Evolutionary conservation across 2,888 invertebrate genomes (phyloP).

Genomic region (Monochamus alternatus): DNA sequence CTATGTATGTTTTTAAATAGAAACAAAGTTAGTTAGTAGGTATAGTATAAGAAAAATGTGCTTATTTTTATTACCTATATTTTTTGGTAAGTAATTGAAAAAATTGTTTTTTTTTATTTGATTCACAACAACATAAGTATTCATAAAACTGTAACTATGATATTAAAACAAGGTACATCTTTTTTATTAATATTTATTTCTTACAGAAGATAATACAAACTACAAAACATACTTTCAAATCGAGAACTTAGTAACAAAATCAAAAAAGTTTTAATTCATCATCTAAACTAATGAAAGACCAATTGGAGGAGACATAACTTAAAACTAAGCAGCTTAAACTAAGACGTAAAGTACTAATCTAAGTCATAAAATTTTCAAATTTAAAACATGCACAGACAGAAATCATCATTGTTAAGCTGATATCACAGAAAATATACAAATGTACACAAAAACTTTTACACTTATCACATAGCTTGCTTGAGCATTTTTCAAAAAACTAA

Average conservation of each 20-base stretch:
- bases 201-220: slow-evolving; percentile 34
- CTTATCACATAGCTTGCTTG: slow-evolving; percentile 68
- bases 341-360: slow-evolving; percentile 46
- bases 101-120: no score
- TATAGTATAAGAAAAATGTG: no score
- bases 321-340: slow-evolving; percentile 39
- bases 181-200: slow-evolving; percentile 36
- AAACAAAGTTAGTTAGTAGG: no score
- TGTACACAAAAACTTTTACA: slow-evolving; percentile 52
- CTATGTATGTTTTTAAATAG: no score
- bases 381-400: slow-evolving; percentile 52
- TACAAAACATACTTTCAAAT: slow-evolving; percentile 25
- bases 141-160: no score
- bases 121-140: no score
- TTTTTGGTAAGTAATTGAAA: no score
- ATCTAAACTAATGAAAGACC: slow-evolving; percentile 53
- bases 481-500: slow-evolving; percentile 60
- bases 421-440: slow-evolving; percentile 67
- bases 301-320: slow-evolving; percentile 43
- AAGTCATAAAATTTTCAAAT: slow-evolving; percentile 45
- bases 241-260: slow-evolving; percentile 24
- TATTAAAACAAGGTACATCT: no score
- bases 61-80: no score
- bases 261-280: slow-evolving; percentile 33
- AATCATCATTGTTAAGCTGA: slow-evolving; percentile 65